Conservation (phyloP, 1,140 invertebrate species). For the Drosophila setifemur region DNA sequence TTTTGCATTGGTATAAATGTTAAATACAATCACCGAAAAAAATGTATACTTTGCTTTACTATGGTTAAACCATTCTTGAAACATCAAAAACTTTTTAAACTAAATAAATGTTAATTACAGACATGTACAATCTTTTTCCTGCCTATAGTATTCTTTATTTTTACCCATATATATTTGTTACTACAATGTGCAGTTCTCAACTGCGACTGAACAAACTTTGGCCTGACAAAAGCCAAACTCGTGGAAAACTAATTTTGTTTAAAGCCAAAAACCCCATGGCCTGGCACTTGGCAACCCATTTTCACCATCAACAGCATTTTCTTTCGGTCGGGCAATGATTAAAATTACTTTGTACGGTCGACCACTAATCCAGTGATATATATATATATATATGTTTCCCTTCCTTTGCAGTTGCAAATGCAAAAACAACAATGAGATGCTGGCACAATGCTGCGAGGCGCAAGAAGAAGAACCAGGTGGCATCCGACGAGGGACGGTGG, state of each 20-base stretch:
- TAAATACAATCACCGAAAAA: too few species aligned
- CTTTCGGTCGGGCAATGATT: background rate
- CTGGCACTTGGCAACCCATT: background rate
- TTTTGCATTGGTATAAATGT: too few species aligned
- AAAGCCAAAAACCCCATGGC: background rate
- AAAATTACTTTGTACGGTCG: constrained; percentile 10
- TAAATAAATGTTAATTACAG: too few species aligned
- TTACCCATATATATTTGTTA: too few species aligned
- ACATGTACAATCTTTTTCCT: too few species aligned
- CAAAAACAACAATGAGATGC: constrained; percentile 82
- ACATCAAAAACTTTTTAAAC: too few species aligned
- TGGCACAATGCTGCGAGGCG: constrained; percentile 90
- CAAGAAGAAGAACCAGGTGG: constrained; percentile 44
- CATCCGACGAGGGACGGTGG: constrained; percentile 7
- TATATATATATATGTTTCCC: too few species aligned
- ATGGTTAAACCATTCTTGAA: too few species aligned
- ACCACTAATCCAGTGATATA: constrained; percentile 7
- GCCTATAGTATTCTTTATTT: too few species aligned
- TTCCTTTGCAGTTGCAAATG: constrained; percentile 61
- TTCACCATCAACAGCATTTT: background rate
- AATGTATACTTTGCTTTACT: too few species aligned
- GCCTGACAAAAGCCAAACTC: background rate
- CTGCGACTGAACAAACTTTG: too few species aligned
- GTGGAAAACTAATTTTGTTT: background rate
- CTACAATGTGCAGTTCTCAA: too few species aligned